Evolutionary conservation across 2,888 invertebrate species (phyloP).

Genomic region (Blastobasis adustella): DNA sequence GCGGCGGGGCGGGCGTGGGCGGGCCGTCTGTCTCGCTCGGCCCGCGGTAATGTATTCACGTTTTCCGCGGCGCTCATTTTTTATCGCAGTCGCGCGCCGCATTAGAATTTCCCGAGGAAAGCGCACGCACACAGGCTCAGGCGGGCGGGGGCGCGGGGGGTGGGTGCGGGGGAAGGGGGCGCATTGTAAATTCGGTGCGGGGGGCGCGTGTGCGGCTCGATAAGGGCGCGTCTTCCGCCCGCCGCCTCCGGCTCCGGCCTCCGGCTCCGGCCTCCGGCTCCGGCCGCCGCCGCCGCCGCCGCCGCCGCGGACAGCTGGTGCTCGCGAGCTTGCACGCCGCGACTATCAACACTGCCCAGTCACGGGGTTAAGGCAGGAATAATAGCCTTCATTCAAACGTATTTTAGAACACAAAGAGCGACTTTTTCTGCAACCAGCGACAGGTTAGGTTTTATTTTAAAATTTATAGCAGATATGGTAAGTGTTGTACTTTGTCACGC

Average conservation of each 20-base stretch:
- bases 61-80: conserved; percentile 69
- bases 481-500: too few relatives aligned
- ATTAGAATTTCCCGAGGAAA: conserved; percentile 75
- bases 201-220: conserved; percentile 13
- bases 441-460: too few relatives aligned
- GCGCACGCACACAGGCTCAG: conserved; percentile 54
- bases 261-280: background rate
- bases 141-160: conserved; percentile 10
- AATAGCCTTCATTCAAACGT: too few relatives aligned
- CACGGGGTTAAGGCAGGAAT: too few relatives aligned
- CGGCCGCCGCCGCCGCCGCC: background rate
- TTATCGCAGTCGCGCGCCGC: conserved; percentile 73
- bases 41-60: conserved; percentile 65
- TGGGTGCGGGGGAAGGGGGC: conserved; percentile 33
- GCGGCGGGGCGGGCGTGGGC: conserved; percentile 29
- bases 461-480: too few relatives aligned
- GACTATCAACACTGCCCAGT: background rate
- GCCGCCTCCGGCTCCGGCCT: background rate
- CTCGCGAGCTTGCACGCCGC: background rate
- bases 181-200: conserved; percentile 61
- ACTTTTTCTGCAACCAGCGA: too few relatives aligned
- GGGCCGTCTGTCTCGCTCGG: conserved; percentile 49
- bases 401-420: too few relatives aligned
- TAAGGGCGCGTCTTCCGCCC: background rate
- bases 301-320: background rate